Evolutionary conservation across 2,888 invertebrate species (phyloP).

Genomic region (Catocala fraxini): DNA sequence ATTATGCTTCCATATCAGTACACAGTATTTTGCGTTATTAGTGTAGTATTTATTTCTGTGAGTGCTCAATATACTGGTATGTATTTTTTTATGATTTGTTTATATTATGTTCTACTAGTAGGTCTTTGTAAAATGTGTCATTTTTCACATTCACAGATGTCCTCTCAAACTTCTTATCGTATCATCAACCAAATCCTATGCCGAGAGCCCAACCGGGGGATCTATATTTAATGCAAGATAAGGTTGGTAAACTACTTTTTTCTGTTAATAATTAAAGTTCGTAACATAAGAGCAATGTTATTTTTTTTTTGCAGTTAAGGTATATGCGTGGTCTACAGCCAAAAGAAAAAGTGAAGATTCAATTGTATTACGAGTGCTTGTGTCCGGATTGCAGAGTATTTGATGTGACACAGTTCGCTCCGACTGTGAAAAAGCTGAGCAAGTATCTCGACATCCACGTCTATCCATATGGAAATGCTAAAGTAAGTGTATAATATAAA

Average conservation of each 20-base stretch:
- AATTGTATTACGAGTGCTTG: constrained; percentile 91
- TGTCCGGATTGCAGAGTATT: constrained; percentile 93
- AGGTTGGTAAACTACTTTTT: not conserved
- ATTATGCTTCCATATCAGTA: constrained; percentile 26
- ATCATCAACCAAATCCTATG: no score
- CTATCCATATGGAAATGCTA: constrained; percentile 94
- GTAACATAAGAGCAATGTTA: not conserved
- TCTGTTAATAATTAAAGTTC: not conserved
- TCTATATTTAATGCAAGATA: no score
- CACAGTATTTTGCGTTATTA: constrained; percentile 12
- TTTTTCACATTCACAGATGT: no score
- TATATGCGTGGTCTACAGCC: not conserved
- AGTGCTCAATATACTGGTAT: constrained; percentile 10
- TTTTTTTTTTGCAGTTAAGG: constrained; percentile 25
- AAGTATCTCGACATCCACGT: constrained; percentile 88
- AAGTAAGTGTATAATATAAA: constrained; percentile 77
- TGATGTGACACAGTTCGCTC: constrained; percentile 88
- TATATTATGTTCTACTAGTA: not conserved
- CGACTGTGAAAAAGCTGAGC: constrained; percentile 87
- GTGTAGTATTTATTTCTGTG: not conserved
- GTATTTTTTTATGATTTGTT: not conserved
- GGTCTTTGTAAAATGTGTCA: no score
- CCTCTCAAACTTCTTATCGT: no score
- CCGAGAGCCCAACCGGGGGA: no score
- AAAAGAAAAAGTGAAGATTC: constrained; percentile 46